phyloP scores from a whole-genome alignment of 2,113 vertebrate genomes.

The Oreochromis spilurus region DNA sequence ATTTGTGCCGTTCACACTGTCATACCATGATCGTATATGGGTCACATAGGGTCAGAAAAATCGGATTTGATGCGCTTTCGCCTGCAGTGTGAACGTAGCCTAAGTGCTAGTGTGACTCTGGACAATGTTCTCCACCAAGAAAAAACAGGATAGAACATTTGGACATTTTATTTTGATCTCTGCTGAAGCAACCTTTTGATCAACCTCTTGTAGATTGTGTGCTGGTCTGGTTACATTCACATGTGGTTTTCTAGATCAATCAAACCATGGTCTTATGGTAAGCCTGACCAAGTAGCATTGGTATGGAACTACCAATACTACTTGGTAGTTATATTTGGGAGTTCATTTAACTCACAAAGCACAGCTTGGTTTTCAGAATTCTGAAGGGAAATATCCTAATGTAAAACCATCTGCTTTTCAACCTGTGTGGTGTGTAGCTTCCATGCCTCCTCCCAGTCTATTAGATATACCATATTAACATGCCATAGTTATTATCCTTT shows the following conservation, averaged over 20 bases:
- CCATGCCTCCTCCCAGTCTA: background rate
- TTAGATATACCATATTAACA: background rate
- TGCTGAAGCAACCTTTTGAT: too few relatives aligned
- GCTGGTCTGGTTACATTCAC: background rate
- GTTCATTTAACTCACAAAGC: background rate
- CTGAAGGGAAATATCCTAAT: background rate
- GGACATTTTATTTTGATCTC: too few relatives aligned
- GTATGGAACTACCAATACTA: too few relatives aligned
- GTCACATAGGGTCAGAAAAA: too few relatives aligned
- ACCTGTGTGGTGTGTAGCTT: background rate
- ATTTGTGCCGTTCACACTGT: too few relatives aligned
- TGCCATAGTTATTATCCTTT: background rate
- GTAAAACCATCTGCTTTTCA: background rate
- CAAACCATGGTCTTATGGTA: background rate
- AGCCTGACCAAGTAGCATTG: background rate
- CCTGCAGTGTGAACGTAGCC: too few relatives aligned
- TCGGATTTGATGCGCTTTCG: too few relatives aligned
- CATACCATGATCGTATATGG: too few relatives aligned
- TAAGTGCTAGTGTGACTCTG: too few relatives aligned
- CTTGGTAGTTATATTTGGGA: background rate
- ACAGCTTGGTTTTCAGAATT: background rate
- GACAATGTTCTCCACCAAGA: too few relatives aligned
- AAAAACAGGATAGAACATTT: too few relatives aligned
- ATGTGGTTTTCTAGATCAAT: background rate
- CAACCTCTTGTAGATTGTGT: background rate